A percentile compares a stretch with the other conserved stretches of the same genome.
Evolutionary conservation across 2,888 invertebrate species (phyloP).

Genomic region (Polyommatus icarus): DNA sequence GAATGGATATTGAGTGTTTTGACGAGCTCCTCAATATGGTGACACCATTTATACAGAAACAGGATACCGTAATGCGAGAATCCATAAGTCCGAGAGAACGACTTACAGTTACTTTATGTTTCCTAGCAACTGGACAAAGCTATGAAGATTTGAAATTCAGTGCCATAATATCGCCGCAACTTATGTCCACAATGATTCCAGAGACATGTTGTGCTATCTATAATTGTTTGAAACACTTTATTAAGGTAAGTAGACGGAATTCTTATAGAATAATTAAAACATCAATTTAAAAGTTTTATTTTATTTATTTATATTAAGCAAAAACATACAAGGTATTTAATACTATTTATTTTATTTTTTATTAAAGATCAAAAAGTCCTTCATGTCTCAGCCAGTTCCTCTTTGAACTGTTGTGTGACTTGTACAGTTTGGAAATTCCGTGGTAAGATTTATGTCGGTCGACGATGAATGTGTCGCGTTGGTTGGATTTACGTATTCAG

Average conservation of each 20-base stretch:
- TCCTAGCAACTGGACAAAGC: constrained; percentile 39
- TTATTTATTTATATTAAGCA: constrained; percentile 30
- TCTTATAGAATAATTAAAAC: constrained; percentile 32
- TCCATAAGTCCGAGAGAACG: constrained; percentile 37
- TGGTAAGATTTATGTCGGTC: constrained; percentile 15
- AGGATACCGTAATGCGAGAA: not conserved
- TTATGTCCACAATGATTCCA: constrained; percentile 38
- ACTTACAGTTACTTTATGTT: constrained; percentile 38
- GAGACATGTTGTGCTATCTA: constrained; percentile 38
- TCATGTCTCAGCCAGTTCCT: constrained; percentile 25
- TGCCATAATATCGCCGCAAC: constrained; percentile 39
- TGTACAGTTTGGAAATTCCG: constrained; percentile 31
- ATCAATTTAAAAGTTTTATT: constrained; percentile 32
- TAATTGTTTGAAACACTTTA: constrained; percentile 33
- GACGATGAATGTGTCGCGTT: constrained; percentile 19
- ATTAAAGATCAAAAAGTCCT: constrained; percentile 26
- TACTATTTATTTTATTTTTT: constrained; percentile 19
- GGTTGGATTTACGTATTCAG: constrained; percentile 24
- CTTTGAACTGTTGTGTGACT: constrained; percentile 18
- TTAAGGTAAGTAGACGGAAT: constrained; percentile 33
- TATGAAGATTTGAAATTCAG: constrained; percentile 40
- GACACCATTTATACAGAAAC: not conserved
- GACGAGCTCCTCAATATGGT: constrained; percentile 40
- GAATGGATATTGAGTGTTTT: constrained; percentile 36
- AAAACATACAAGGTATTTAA: constrained; percentile 28